Evolutionary conservation across 2,113 vertebrate genomes (phyloP).

Genomic region (Poecilia latipinna): DNA sequence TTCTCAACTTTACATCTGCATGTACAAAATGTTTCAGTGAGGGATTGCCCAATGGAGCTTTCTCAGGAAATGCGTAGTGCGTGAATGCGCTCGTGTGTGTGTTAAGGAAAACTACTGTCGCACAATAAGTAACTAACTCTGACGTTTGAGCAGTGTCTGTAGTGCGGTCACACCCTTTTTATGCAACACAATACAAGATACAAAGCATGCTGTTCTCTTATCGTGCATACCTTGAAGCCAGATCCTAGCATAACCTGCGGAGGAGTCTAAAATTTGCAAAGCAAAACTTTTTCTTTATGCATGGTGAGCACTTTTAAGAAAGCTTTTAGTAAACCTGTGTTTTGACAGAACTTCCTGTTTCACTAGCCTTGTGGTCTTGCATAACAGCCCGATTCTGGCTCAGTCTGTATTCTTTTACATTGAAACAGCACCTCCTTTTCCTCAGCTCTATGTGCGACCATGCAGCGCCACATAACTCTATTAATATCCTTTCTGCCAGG

Average conservation of each 20-base stretch:
- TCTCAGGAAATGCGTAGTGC: slow-evolving; percentile 51
- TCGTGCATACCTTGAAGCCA: neutral
- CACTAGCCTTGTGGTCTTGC: slow-evolving; percentile 34
- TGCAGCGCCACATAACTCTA: slow-evolving; percentile 72
- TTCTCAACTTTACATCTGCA: slow-evolving; percentile 35
- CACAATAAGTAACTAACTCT: slow-evolving; percentile 44
- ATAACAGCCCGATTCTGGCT: slow-evolving; percentile 50
- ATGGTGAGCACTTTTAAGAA: neutral
- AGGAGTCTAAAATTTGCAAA: neutral
- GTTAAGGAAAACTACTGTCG: slow-evolving; percentile 25
- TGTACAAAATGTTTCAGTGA: neutral
- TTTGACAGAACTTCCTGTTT: slow-evolving; percentile 18
- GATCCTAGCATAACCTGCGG: neutral
- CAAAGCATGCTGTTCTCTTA: slow-evolving; percentile 15
- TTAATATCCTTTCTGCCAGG: slow-evolving; percentile 72
- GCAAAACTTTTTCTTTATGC: neutral
- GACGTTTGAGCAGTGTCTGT: slow-evolving; percentile 27
- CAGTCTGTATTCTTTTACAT: slow-evolving; percentile 38
- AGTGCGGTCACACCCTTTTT: slow-evolving; percentile 47
- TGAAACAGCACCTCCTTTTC: slow-evolving; percentile 21
- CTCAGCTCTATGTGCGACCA: slow-evolving; percentile 56
- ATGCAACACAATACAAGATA: slow-evolving; percentile 25
- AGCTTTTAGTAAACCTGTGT: neutral
- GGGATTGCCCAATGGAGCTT: slow-evolving; percentile 42
- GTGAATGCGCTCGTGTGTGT: slow-evolving; percentile 7